Conservation (phyloP, 2,888 invertebrate species). For the Cheilosia impressa region DNA sequence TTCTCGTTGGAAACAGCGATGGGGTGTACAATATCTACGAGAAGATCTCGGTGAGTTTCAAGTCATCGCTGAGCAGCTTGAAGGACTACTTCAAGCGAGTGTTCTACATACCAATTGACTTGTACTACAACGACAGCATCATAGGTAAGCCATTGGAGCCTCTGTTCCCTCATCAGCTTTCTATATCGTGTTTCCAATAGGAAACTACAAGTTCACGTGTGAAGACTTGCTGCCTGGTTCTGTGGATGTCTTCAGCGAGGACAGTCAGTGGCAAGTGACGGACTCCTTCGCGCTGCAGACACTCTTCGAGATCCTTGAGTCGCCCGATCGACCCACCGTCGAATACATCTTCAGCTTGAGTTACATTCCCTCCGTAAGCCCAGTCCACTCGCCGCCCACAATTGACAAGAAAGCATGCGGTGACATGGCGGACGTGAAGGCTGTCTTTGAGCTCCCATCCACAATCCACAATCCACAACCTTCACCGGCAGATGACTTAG, state of each 20-base stretch:
- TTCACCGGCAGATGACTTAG: background rate
- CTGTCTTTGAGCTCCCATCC: conserved; percentile 61
- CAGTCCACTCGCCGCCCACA: background rate
- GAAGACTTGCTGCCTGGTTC: conserved; percentile 34
- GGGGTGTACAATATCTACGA: conserved; percentile 83
- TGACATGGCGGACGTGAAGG: conserved; percentile 44
- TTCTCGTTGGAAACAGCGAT: conserved; percentile 78
- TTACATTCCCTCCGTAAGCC: conserved; percentile 77
- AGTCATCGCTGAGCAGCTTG: conserved; percentile 83
- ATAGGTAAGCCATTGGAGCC: conserved; percentile 78
- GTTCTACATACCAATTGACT: conserved; percentile 83
- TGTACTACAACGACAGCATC: conserved; percentile 82
- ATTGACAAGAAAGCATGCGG: conserved; percentile 75
- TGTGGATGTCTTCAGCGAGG: conserved; percentile 13
- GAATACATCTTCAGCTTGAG: conserved; percentile 45
- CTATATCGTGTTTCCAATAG: background rate
- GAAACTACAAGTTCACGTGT: conserved; percentile 48
- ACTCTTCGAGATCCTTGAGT: conserved; percentile 40
- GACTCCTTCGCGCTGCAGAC: conserved; percentile 49
- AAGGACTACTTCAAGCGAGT: conserved; percentile 83
- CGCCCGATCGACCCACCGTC: conserved; percentile 27
- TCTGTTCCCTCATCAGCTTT: too few relatives aligned
- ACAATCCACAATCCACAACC: conserved; percentile 6
- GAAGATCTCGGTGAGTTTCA: conserved; percentile 84
- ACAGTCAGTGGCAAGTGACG: conserved; percentile 43